Evolutionary conservation across 2,888 invertebrate genomes (phyloP).

Genomic region (Ectemnius cavifrons): DNA sequence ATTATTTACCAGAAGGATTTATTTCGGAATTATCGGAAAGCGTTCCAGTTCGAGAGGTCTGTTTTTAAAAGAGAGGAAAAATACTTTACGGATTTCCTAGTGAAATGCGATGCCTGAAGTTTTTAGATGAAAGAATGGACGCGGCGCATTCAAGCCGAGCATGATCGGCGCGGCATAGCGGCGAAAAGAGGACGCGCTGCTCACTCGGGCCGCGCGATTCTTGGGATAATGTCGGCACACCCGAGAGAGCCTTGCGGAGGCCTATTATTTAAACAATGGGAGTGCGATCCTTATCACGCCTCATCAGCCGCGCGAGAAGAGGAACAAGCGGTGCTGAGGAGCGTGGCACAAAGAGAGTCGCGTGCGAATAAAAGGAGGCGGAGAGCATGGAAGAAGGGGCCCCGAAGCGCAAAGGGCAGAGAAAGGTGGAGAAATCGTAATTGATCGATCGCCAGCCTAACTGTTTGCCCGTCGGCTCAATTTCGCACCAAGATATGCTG

Average conservation of each 20-base stretch:
- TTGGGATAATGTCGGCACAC: constrained; percentile 41
- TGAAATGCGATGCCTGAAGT: no score
- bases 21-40: no score
- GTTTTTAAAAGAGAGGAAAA: no score
- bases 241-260: constrained; percentile 21
- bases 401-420: constrained; percentile 13
- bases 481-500: constrained; percentile 34
- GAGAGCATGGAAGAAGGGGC: constrained; percentile 14
- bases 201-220: constrained; percentile 13
- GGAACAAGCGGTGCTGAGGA: constrained; percentile 8
- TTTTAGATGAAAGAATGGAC: no score
- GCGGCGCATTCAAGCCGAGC: no score
- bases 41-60: no score
- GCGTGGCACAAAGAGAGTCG: background rate
- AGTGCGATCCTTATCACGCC: constrained; percentile 43
- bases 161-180: no score
- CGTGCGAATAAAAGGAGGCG: background rate
- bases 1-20: no score
- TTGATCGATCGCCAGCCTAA: constrained; percentile 49
- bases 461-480: constrained; percentile 33
- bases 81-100: no score
- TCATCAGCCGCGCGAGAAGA: constrained; percentile 22
- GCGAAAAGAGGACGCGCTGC: no score
- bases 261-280: constrained; percentile 56
- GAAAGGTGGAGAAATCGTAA: constrained; percentile 50